Conservation (phyloP, 1,140 invertebrate genomes). For the Andrena cerasifolii region DNA sequence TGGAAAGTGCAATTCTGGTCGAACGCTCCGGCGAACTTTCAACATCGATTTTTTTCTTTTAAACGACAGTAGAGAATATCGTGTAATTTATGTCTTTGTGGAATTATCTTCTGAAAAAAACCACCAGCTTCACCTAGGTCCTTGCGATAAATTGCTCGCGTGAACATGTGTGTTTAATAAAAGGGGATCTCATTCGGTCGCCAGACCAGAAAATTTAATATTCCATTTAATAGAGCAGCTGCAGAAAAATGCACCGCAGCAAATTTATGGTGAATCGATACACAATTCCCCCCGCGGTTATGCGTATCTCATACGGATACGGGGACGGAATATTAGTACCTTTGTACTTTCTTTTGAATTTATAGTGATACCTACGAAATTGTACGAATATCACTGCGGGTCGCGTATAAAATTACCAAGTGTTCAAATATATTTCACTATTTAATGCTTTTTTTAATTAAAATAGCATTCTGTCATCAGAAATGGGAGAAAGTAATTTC, state of each 20-base stretch:
- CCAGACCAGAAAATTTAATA: background rate
- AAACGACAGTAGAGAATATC: background rate
- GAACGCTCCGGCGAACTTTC: too few species aligned
- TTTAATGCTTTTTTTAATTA: background rate
- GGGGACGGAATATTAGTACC: background rate
- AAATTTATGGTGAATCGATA: constrained; percentile 6
- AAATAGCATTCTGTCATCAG: background rate
- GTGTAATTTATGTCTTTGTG: background rate
- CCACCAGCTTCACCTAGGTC: background rate
- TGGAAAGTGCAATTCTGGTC: background rate
- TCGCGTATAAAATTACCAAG: background rate
- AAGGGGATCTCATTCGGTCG: background rate
- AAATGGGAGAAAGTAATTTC: background rate
- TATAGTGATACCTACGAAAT: background rate
- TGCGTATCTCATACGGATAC: background rate
- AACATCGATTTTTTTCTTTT: too few species aligned
- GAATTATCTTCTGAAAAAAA: background rate
- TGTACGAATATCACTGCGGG: too few species aligned
- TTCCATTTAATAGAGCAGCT: background rate
- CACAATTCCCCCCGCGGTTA: background rate
- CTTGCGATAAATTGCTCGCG: background rate
- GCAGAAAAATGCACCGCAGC: background rate
- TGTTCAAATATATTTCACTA: background rate
- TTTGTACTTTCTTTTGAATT: background rate
- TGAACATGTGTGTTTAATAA: background rate